Percentiles rank a stretch among this genome's conserved stretches.
Conservation (phyloP, 1,140 invertebrate species). For the Drosophila tsacasi region DNA sequence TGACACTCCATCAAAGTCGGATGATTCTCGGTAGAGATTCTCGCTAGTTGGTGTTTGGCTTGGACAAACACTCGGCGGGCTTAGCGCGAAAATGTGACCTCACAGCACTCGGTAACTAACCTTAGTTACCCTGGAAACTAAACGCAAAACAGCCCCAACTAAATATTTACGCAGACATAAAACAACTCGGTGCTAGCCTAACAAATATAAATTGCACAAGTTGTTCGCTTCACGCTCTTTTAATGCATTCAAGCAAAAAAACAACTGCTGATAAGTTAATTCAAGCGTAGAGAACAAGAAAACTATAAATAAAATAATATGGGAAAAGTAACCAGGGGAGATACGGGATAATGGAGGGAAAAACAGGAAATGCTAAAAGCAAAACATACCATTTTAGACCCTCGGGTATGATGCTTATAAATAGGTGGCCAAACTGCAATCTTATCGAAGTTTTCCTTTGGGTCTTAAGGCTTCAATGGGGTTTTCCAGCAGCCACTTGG, state of each 20-base stretch:
- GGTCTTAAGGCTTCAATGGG: background rate
- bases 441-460: constrained; percentile 4
- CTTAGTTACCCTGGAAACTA: constrained; percentile 32
- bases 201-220: constrained; percentile 19
- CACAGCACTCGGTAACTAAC: constrained; percentile 38
- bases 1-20: constrained; percentile 17
- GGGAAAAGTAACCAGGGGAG: background rate
- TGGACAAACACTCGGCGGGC: constrained; percentile 36
- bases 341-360: constrained; percentile 11
- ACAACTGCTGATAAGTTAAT: constrained; percentile 41
- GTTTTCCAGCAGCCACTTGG: background rate
- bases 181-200: constrained; percentile 11
- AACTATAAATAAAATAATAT: constrained; percentile 6
- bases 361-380: constrained; percentile 17
- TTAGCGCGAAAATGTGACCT: constrained; percentile 15
- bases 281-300: constrained; percentile 11
- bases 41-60: constrained; percentile 24
- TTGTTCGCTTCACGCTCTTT: constrained; percentile 45
- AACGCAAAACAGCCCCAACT: constrained; percentile 22
- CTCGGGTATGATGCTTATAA: background rate
- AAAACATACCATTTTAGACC: background rate
- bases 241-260: constrained; percentile 40
- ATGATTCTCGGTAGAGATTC: constrained; percentile 7
- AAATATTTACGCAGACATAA: constrained; percentile 45
- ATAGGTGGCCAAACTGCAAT: constrained; percentile 1